Evolutionary conservation across 2,888 invertebrate species (phyloP).

Genomic region (Euclidia mi): DNA sequence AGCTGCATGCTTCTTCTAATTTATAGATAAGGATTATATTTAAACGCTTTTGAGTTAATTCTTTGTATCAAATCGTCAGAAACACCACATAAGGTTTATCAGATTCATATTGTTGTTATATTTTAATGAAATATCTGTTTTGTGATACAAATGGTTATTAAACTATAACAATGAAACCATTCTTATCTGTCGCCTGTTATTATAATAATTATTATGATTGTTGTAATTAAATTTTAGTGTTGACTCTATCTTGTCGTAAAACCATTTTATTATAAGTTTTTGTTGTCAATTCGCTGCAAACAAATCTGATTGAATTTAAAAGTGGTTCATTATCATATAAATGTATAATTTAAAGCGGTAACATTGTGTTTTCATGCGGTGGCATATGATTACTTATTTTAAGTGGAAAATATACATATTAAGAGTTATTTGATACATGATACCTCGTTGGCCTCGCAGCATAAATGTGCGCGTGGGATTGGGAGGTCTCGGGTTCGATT

Average conservation of each 20-base stretch:
- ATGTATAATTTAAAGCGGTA: constrained; percentile 2
- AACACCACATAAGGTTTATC: no score
- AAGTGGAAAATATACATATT: no score
- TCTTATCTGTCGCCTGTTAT: background rate
- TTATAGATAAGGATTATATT: no score
- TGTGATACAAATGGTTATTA: background rate
- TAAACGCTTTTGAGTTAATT: no score
- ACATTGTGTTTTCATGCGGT: background rate
- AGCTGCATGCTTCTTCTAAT: no score
- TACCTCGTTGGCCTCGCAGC: no score
- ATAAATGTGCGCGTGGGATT: no score
- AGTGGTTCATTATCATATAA: constrained; percentile 6
- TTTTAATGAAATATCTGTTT: no score
- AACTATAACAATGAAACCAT: background rate
- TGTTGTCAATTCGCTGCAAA: constrained; percentile 5
- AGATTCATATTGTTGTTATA: no score
- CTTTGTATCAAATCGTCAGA: no score
- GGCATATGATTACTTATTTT: background rate
- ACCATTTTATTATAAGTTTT: background rate
- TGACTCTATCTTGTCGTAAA: background rate
- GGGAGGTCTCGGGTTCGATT: no score
- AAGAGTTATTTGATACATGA: no score
- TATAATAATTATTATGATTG: background rate
- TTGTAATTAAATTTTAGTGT: background rate
- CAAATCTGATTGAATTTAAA: constrained; percentile 6